Evolutionary conservation across 2,888 invertebrate species (phyloP), one percentile per base, ranked within the genome.

Genomic region (Therioaphis trifolii): DNA sequence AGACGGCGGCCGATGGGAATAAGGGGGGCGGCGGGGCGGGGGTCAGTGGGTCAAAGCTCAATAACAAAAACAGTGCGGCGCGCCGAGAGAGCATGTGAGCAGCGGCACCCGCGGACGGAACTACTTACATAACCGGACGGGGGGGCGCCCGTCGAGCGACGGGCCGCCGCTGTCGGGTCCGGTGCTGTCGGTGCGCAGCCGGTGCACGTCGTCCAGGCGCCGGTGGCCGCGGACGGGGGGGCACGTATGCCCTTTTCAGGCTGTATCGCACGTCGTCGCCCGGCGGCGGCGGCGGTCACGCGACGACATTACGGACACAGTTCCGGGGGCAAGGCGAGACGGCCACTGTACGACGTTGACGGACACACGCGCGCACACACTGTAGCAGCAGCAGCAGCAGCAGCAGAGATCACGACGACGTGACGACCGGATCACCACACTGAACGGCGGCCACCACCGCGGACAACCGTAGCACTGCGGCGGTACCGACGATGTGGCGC

Each of bases 181-280:
- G 49, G 11, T 29, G 35, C 29, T 21, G 14, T 7, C 7, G 49
- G 11, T 29, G 35, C 29, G 15, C 29, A 1, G 40, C 43, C 4
- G 12, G 68, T 43, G 2, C 21, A 43, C 43, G 68, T 11, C 35
- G 12, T 5, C 12, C 27, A 29, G 21, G 29, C 46, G 4, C 46
- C 55, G 55, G n/a, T 21, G 63, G 14, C 21, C 46, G 71, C 79
- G 71, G 68, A 27, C 52, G 68, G 24, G 3, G 52, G 69, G 35
- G 35, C 35, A 7, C 78, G 49, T 63, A 74, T 82, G 82, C 72
- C 74, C 74, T 82, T 82, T 82, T 82, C 63, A 82, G 82, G 82
- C 61, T 35, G 72, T 82, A 74, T 72, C 71, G 71, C 58, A 80
- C 71, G 35, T 63, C 71, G 43, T 35, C 35, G 35, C 12, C 66